phyloP scores from a whole-genome alignment of 2,113 vertebrate genomes.

The Aix galericulata region DNA sequence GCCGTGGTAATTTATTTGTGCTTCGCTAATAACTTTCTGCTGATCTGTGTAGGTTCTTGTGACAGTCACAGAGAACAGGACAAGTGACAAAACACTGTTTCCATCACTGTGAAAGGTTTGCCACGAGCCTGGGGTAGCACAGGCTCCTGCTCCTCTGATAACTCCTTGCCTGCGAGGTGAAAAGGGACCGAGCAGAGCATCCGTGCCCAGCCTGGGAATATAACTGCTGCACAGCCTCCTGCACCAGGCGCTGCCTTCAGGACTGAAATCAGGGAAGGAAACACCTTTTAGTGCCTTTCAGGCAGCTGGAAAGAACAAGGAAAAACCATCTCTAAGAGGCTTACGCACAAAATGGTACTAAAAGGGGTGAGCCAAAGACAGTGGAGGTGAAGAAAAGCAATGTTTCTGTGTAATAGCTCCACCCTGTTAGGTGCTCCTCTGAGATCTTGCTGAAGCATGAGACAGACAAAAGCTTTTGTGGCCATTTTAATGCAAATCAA shows the following conservation, averaged over 20 bases:
- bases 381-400: neutral
- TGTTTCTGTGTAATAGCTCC: neutral
- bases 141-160: neutral
- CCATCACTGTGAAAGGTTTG: neutral
- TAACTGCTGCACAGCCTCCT: neutral
- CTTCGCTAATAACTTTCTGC: conserved; percentile 42
- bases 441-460: neutral
- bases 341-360: neutral
- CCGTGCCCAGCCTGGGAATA: neutral
- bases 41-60: conserved; percentile 5
- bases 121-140: neutral
- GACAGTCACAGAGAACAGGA: neutral
- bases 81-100: neutral
- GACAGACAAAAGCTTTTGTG: conserved; percentile 14
- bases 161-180: neutral
- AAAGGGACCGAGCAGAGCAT: neutral
- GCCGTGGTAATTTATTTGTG: conserved; percentile 25
- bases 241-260: neutral
- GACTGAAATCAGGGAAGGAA: neutral
- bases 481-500: conserved; percentile 46
- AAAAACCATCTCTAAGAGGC: neutral
- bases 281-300: neutral
- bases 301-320: neutral
- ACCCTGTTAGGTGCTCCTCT: neutral
- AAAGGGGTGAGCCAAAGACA: conserved; percentile 9